Evolutionary conservation across 92 coral and sea anemone genomes (phyloP).

Genomic region (Virgularia gustaviana): DNA sequence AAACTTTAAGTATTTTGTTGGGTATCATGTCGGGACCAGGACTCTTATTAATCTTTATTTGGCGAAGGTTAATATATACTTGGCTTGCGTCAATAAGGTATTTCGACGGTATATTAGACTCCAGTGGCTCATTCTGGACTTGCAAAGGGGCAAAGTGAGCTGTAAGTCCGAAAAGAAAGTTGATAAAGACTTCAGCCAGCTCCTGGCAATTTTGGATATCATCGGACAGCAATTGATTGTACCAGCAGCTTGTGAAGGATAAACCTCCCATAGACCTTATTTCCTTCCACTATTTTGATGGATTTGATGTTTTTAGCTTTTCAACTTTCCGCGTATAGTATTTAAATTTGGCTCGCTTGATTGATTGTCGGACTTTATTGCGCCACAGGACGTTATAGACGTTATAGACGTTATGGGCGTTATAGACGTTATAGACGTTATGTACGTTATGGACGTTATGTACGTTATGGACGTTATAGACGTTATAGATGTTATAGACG

Average conservation of each 20-base stretch:
- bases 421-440: no score
- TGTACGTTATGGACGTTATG: no score
- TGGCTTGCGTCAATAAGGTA: constrained; percentile 22
- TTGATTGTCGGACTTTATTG: neutral
- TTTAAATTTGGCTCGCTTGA: neutral
- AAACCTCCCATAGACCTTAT: neutral
- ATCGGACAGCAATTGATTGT: neutral
- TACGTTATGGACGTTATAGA: no score
- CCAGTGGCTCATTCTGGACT: constrained; percentile 11
- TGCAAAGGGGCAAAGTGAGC: constrained; percentile 4
- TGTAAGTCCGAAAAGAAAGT: neutral
- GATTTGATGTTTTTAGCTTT: neutral
- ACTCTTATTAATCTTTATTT: constrained; percentile 39
- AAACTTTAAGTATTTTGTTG: constrained; percentile 25
- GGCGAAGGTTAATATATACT: constrained; percentile 30
- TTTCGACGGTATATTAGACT: constrained; percentile 19
- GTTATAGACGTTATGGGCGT: no score
- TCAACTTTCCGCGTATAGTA: neutral
- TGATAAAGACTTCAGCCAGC: neutral
- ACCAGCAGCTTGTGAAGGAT: neutral
- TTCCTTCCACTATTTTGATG: constrained; percentile 14
- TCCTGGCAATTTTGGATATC: constrained; percentile 1
- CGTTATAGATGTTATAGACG: no score
- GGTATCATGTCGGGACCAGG: constrained; percentile 51
- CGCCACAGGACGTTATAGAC: no score